A percentile compares a stretch with the other conserved stretches of the same genome.
These are phyloP conservation scores for Chaetodon trifascialis DNA, from an alignment of 2,113 vertebrate genomes.

Conservation along the genomic window DNA sequence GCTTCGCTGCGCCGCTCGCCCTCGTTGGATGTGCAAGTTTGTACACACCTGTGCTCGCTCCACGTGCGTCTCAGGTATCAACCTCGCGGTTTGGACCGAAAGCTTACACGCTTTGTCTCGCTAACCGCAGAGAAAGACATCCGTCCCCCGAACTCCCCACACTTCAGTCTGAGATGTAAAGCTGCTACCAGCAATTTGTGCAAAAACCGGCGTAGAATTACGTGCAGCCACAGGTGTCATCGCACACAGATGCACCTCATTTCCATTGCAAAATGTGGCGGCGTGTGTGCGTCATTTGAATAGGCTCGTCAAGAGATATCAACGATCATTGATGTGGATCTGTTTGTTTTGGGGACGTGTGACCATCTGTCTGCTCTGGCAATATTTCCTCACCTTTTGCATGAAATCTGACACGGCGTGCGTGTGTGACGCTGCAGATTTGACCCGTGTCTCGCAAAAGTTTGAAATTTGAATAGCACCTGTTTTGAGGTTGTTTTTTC, in stretches of 20 bases:
- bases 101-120: slow-evolving; percentile 58
- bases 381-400: slow-evolving; percentile 44
- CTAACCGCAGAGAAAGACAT: slow-evolving; percentile 61
- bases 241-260: slow-evolving; percentile 55
- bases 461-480: slow-evolving; percentile 26
- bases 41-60: slow-evolving; percentile 52
- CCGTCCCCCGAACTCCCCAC: slow-evolving; percentile 19
- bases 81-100: slow-evolving; percentile 31
- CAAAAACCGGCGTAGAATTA: slow-evolving; percentile 62
- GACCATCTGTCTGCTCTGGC: slow-evolving; percentile 24
- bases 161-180: slow-evolving; percentile 62
- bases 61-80: slow-evolving; percentile 55
- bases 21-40: neutral
- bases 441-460: neutral
- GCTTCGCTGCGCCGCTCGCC: slow-evolving; percentile 14
- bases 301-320: slow-evolving; percentile 54
- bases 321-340: slow-evolving; percentile 20
- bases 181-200: slow-evolving; percentile 51
- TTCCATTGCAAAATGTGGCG: slow-evolving; percentile 70
- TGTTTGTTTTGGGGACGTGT: slow-evolving; percentile 52
- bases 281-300: slow-evolving; percentile 63
- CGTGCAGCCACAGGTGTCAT: slow-evolving; percentile 71
- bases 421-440: neutral
- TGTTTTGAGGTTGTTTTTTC: slow-evolving; percentile 12
- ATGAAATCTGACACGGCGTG: slow-evolving; percentile 17